Evolutionary conservation across 2,113 vertebrate genomes (phyloP).

Genomic region (Scartelaos histophorus): DNA sequence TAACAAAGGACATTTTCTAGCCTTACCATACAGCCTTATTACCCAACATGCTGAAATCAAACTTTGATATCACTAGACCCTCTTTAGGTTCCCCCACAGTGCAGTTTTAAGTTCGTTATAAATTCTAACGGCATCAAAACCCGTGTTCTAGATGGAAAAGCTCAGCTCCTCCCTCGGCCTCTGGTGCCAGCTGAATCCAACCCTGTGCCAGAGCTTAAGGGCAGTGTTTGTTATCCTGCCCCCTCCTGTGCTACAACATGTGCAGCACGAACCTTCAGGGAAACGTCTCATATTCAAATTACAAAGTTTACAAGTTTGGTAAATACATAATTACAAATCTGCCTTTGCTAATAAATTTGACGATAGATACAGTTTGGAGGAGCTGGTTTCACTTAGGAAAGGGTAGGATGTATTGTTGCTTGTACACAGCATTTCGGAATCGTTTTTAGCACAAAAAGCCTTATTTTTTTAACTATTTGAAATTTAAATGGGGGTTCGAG

Average conservation of each 20-base stretch:
- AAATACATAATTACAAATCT: constrained; percentile 14
- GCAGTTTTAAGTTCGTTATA: too few species aligned
- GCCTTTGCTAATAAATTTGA: neutral
- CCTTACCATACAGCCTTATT: too few species aligned
- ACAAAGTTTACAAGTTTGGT: constrained; percentile 31
- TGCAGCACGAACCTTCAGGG: constrained; percentile 15
- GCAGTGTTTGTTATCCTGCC: constrained; percentile 8
- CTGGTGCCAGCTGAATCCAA: constrained; percentile 10
- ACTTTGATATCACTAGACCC: too few species aligned
- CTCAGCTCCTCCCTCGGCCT: neutral
- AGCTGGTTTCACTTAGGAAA: constrained; percentile 18
- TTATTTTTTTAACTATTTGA: too few species aligned
- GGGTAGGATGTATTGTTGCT: constrained; percentile 38
- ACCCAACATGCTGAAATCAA: too few species aligned
- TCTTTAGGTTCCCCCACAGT: too few species aligned
- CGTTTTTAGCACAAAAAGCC: too few species aligned
- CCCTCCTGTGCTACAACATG: constrained; percentile 7
- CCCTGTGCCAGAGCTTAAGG: neutral
- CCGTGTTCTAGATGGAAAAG: constrained; percentile 12
- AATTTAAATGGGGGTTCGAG: too few species aligned
- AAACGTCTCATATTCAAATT: constrained; percentile 13
- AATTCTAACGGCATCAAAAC: neutral
- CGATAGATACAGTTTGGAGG: neutral
- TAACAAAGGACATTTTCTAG: too few species aligned
- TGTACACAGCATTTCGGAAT: too few species aligned